Percentiles rank a stretch among this genome's conserved stretches.
phyloP scores from a whole-genome alignment of 2,888 invertebrate species.

The Ormyrus thymus region DNA sequence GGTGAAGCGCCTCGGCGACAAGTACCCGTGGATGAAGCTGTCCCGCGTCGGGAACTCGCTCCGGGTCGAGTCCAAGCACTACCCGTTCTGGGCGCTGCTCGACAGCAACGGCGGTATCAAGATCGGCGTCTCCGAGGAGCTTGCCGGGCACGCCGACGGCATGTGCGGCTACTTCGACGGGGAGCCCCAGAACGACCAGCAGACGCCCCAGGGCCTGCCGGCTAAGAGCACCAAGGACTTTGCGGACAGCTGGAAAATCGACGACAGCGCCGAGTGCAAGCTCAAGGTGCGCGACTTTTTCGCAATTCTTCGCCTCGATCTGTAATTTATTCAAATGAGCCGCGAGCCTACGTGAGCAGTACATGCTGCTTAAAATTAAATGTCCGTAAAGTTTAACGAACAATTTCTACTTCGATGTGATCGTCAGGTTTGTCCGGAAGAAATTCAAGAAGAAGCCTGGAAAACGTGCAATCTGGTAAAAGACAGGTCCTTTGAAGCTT shows the following conservation, averaged over 20 bases:
- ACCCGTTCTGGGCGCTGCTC: slow-evolving; percentile 86
- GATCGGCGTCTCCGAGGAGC: slow-evolving; percentile 82
- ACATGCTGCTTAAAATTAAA: too few relatives aligned
- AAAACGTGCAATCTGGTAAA: slow-evolving; percentile 82
- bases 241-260: slow-evolving; percentile 82
- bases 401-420: too few relatives aligned
- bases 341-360: too few relatives aligned
- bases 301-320: too few relatives aligned
- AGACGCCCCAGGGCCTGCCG: slow-evolving; percentile 81
- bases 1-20: slow-evolving; percentile 79
- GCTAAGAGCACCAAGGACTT: slow-evolving; percentile 83
- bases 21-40: slow-evolving; percentile 74
- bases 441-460: slow-evolving; percentile 81
- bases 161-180: slow-evolving; percentile 88
- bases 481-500: slow-evolving; percentile 81
- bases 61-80: slow-evolving; percentile 81
- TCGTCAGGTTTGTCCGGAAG: slow-evolving; percentile 77
- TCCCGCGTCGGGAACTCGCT: slow-evolving; percentile 83
- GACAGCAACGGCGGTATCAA: slow-evolving; percentile 82
- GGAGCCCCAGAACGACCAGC: slow-evolving; percentile 81
- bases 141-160: slow-evolving; percentile 83
- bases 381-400: too few relatives aligned
- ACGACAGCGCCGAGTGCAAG: slow-evolving; percentile 60
- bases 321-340: too few relatives aligned
- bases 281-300: slow-evolving; percentile 67